These are phyloP conservation scores for Cricetomys ansorgei DNA, from an alignment of 2,113 vertebrate genomes.

Conservation along the genomic window DNA sequence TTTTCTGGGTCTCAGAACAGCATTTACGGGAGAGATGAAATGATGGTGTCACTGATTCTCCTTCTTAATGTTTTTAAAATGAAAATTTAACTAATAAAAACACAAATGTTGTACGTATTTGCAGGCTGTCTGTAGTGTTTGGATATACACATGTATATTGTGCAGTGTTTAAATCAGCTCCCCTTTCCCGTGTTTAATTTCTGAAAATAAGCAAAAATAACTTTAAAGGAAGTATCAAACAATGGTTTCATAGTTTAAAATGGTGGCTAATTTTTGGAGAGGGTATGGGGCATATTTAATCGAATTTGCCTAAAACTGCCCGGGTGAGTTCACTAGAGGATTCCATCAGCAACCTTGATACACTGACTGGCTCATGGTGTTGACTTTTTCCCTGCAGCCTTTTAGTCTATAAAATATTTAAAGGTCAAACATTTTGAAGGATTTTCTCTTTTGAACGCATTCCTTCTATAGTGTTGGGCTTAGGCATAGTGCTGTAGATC, in stretches of 20 bases:
- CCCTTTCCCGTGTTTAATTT: background rate
- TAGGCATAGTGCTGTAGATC: background rate
- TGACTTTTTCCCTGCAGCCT: background rate
- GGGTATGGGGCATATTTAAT: background rate
- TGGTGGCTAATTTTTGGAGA: background rate
- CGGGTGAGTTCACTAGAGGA: background rate
- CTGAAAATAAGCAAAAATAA: background rate
- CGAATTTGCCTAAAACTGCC: background rate
- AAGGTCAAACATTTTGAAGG: background rate
- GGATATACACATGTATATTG: background rate
- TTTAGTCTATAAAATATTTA: background rate
- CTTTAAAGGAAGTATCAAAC: background rate
- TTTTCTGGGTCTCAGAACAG: constrained; percentile 49
- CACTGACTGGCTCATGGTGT: background rate
- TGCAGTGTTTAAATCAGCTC: background rate
- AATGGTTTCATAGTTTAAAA: constrained; percentile 20
- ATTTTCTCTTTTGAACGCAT: background rate
- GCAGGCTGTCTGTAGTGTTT: background rate
- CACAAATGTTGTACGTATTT: background rate
- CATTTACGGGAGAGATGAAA: background rate
- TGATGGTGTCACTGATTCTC: background rate
- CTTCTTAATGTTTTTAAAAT: background rate
- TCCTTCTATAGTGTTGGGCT: background rate
- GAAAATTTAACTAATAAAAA: background rate
- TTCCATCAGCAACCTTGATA: background rate